Evolutionary conservation across 2,797 vertebrate genomes (phyloP), one percentile per base, ranked within the genome.

Genomic region (Siniperca scherzeri): DNA sequence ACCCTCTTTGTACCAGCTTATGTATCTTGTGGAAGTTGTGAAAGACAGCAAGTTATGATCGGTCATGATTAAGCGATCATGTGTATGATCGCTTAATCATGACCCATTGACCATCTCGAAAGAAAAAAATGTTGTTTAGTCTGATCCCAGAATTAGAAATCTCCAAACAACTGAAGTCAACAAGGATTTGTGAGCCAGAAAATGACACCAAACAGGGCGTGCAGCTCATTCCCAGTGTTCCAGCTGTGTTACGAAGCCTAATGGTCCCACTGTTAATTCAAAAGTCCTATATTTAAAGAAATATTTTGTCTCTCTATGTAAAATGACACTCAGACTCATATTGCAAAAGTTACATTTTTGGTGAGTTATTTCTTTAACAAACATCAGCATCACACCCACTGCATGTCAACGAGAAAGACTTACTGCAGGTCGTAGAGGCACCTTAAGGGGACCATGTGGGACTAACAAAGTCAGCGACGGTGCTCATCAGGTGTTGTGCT

Each of bases 401-500:
- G 59, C 4, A 53, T 59, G 65, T 59, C 65, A 74, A 30, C 6
- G 38, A 61, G 44, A 42, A 53, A 46, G 46, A 59, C 62, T 27
- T 36, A 65, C 60, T 74, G 60, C 30, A 48, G 62, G 76, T 72
- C 38, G 30, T 27, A 7, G 12, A 77, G 60, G 38, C 53, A 61
- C 52, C 46, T 62, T 22, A 56, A 61, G 44, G 61, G 22, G 21
- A 52, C 36, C 19, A 22, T 12, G 40, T 67, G 38, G 55, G 69
- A 53, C 60, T 70, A 53, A 60, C 17, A 59, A 1, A 61, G 33
- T 67, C 70, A 42, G 16, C n/a, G 36, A 36, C 6, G 0, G 5
- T 19, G 36, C 33, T 81, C 65, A 53, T 40, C 59, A 74, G 44
- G 33, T 64, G n/a, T 50, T 75, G 75, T 59, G 10, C 36, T 62